Percentiles rank a stretch among this genome's conserved stretches.
Conservation (phyloP, 2,797 vertebrate species). For the Scyliorhinus canicula region DNA sequence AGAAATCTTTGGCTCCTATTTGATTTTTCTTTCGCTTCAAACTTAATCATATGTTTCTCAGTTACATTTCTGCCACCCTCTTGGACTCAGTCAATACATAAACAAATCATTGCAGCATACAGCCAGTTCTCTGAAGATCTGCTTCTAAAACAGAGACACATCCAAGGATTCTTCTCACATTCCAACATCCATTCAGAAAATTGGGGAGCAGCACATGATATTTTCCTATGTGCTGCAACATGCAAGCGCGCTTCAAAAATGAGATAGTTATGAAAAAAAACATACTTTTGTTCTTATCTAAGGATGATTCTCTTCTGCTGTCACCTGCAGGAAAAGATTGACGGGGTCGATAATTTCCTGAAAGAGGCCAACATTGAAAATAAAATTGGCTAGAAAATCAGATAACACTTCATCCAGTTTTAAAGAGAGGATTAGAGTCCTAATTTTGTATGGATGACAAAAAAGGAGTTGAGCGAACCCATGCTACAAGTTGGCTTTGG, state of each 20-base stretch:
- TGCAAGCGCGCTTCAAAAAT: neutral
- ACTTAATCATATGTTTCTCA: neutral
- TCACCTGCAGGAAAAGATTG: neutral
- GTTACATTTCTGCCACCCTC: neutral
- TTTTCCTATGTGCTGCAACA: neutral
- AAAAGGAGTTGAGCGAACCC: neutral
- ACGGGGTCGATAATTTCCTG: neutral
- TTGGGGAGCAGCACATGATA: neutral
- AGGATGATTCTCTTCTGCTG: neutral
- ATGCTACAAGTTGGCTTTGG: neutral
- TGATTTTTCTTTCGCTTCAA: neutral
- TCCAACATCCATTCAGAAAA: neutral
- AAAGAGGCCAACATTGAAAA: neutral
- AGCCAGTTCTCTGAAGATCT: neutral
- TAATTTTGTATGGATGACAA: neutral
- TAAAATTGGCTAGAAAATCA: neutral
- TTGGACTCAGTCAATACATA: neutral
- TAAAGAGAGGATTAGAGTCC: neutral
- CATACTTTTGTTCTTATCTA: neutral
- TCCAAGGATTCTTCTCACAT: neutral
- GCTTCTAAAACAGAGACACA: neutral
- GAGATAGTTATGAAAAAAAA: too few relatives aligned
- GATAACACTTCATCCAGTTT: neutral
- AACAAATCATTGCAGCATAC: neutral
- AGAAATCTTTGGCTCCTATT: neutral